phyloP scores from a whole-genome alignment of 2,888 invertebrate genomes.

The Nomada lathburiana region DNA sequence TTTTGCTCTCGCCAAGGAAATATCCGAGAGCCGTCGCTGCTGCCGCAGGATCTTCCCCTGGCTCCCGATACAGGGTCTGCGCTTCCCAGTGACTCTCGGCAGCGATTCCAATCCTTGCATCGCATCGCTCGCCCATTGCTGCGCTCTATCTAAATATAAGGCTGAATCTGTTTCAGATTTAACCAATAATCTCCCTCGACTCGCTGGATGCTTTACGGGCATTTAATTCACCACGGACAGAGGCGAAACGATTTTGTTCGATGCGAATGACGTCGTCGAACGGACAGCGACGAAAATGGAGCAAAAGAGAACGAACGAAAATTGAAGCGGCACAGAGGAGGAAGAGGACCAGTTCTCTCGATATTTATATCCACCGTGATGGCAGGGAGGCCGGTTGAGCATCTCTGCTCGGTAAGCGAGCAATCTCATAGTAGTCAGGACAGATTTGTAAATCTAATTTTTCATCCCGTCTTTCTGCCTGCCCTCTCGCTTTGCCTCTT shows the following conservation, averaged over 20 bases:
- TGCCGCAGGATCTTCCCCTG: slow-evolving; percentile 49
- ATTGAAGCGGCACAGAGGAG: neutral
- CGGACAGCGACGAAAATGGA: slow-evolving; percentile 1
- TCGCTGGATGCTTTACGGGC: neutral
- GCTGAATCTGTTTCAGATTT: neutral
- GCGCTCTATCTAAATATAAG: too few species aligned
- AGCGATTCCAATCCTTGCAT: neutral
- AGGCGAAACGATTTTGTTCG: slow-evolving; percentile 5
- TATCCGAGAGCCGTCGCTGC: slow-evolving; percentile 55
- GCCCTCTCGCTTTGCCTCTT: slow-evolving; percentile 66
- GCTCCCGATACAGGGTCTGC: slow-evolving; percentile 47
- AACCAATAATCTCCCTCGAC: neutral
- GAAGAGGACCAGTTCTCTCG: neutral
- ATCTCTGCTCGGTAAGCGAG: slow-evolving; percentile 70
- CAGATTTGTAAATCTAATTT: slow-evolving; percentile 83
- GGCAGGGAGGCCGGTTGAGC: slow-evolving; percentile 57
- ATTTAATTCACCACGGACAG: neutral
- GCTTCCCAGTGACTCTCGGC: slow-evolving; percentile 16
- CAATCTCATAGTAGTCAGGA: slow-evolving; percentile 79
- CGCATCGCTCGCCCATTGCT: neutral
- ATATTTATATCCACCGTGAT: slow-evolving; percentile 26
- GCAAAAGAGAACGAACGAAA: slow-evolving; percentile 6
- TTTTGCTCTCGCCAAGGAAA: slow-evolving; percentile 60
- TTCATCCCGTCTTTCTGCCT: slow-evolving; percentile 77
- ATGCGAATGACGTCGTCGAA: neutral